Evolutionary conservation across 2,797 vertebrate species (phyloP).

Genomic region (Sphenodon punctatus): DNA sequence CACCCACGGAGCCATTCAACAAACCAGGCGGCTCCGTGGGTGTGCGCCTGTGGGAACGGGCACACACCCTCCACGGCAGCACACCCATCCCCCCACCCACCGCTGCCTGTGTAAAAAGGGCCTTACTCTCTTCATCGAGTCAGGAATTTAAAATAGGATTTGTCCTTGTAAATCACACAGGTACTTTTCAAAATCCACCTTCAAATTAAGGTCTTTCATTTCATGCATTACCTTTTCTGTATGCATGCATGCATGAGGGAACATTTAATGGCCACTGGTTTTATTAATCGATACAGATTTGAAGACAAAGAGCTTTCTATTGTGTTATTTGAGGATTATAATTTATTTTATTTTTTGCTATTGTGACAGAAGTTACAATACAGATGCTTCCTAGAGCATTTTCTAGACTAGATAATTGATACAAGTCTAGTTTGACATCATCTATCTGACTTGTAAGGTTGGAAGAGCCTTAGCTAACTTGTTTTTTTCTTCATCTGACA

Average conservation of each 20-base stretch:
- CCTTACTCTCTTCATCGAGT: not conserved
- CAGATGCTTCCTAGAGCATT: too few relatives aligned
- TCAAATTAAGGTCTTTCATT: not conserved
- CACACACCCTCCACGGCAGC: too few relatives aligned
- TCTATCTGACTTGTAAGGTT: not conserved
- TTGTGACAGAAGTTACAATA: not conserved
- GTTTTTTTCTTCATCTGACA: conserved; percentile 59
- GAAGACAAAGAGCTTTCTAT: not conserved
- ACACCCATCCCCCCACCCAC: too few relatives aligned
- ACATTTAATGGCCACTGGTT: not conserved
- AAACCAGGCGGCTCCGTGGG: too few relatives aligned
- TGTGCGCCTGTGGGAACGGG: too few relatives aligned
- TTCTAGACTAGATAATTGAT: not conserved
- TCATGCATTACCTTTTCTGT: not conserved
- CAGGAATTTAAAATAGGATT: not conserved
- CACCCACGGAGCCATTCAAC: too few relatives aligned
- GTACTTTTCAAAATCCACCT: not conserved
- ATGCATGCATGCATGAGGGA: not conserved
- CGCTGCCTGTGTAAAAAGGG: too few relatives aligned
- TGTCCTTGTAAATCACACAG: not conserved
- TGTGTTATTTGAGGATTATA: too few relatives aligned
- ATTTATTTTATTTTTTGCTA: not conserved
- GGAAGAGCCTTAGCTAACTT: not conserved
- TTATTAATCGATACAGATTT: not conserved
- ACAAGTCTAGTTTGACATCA: not conserved